A percentile compares a stretch with the other conserved stretches of the same genome.
phyloP scores from a whole-genome alignment of 2,113 vertebrate genomes.

The Lophius piscatorius region DNA sequence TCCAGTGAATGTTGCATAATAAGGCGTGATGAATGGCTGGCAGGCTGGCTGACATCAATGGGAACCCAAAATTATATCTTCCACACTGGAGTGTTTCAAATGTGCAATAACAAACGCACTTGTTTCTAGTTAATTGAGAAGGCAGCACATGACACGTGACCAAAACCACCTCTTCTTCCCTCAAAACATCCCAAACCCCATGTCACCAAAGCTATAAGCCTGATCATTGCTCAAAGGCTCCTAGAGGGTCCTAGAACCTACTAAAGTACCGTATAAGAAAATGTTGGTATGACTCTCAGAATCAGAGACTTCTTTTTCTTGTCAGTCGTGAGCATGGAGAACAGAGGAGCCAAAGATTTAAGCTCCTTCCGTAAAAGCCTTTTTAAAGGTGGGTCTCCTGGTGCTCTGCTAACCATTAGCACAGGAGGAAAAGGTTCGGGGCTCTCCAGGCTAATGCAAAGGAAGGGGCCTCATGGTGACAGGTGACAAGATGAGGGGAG shows the following conservation, averaged over 20 bases:
- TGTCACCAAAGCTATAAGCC: too few relatives aligned
- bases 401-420: constrained; percentile 47
- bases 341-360: constrained; percentile 15
- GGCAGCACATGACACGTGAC: not conserved
- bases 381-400: constrained; percentile 45
- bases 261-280: not conserved
- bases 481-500: constrained; percentile 17
- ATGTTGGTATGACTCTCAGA: not conserved
- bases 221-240: not conserved
- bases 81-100: not conserved
- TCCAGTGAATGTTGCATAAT: constrained; percentile 15
- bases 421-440: constrained; percentile 22
- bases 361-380: constrained; percentile 31
- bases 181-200: not conserved
- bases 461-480: constrained; percentile 3
- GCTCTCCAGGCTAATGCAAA: constrained; percentile 13
- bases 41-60: not conserved
- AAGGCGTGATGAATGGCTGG: not conserved
- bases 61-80: constrained; percentile 9
- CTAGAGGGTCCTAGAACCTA: not conserved
- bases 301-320: not conserved
- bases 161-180: not conserved
- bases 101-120: constrained; percentile 10
- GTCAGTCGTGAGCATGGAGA: constrained; percentile 5
- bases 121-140: constrained; percentile 14